Evolutionary conservation across 1,140 invertebrate genomes (phyloP), one percentile per base, ranked within the genome.

Genomic region (Radopholus similis): DNA sequence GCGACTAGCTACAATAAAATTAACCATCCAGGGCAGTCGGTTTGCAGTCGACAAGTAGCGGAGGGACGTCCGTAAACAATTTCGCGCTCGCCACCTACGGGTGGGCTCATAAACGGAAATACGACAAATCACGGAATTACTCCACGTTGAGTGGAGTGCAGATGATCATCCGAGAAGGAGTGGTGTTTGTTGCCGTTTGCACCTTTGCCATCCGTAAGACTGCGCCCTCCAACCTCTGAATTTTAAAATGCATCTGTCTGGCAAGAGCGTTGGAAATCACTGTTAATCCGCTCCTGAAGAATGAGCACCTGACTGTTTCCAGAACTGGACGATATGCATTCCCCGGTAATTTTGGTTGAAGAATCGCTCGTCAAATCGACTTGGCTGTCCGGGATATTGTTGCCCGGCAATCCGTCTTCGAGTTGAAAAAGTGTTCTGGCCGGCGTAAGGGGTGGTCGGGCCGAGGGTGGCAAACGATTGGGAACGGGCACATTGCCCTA

Each of bases 41-140:
- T n/a, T 70, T 34, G 37, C 56, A 57, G 40, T 74, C 72, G 2
- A 74, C 72, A 15, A 73, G 23, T 26, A 73, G 26, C 4, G 72
- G 72, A 0, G 72, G 72, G 30, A 75, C 75, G 53, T 74, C 75
- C 11, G 72, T n/a, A n/a, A n/a, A 74, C 26, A 74, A 74, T 68
- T 77, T 60, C 32, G 74, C 56, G n/a, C 73, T 54, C 23, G 40
- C 28, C 18, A 68, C 42, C 70, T 71, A 56, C 60, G 71, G 54
- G 15, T 26, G 32, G 23, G 44, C n/a, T n/a, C n/a, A n/a, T n/a
- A n/a, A n/a, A n/a, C n/a, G n/a, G n/a, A 11, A 23, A 28, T 53
- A 30, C 4, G 18, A 70, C 15, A 21, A 38, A 67, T 9, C 28
- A 34, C 32, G 23, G 23, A 23, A 54, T 51, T n/a, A 72, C 74